phyloP scores from a whole-genome alignment of 2,113 vertebrate genomes.

The Mobula hypostoma region DNA sequence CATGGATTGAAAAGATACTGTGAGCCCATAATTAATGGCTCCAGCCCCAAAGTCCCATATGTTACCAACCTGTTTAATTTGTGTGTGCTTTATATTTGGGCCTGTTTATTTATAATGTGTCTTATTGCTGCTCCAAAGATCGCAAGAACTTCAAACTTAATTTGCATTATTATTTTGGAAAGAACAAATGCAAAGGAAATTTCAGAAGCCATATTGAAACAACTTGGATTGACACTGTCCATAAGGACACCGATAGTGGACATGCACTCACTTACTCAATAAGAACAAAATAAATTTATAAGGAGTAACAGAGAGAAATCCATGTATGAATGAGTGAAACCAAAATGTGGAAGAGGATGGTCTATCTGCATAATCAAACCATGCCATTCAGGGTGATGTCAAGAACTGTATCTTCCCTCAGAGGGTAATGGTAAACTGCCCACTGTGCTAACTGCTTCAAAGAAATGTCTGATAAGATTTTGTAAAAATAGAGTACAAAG shows the following conservation, averaged over 20 bases:
- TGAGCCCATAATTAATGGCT: background rate
- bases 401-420: background rate
- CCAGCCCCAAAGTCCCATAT: background rate
- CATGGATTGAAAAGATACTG: background rate
- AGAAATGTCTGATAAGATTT: background rate
- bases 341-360: background rate
- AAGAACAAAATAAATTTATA: background rate
- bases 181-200: background rate
- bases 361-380: background rate
- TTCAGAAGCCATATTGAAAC: background rate
- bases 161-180: background rate
- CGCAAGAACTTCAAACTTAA: background rate
- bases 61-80: background rate
- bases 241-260: background rate
- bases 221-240: background rate
- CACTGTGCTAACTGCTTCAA: background rate
- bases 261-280: background rate
- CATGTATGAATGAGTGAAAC: background rate
- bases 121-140: background rate
- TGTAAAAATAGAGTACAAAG: background rate
- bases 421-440: background rate
- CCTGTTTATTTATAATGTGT: background rate
- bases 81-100: background rate
- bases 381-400: background rate
- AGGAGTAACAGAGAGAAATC: background rate